Conservation (phyloP, 1,140 invertebrate genomes). For the Drosophila kanapiae region DNA sequence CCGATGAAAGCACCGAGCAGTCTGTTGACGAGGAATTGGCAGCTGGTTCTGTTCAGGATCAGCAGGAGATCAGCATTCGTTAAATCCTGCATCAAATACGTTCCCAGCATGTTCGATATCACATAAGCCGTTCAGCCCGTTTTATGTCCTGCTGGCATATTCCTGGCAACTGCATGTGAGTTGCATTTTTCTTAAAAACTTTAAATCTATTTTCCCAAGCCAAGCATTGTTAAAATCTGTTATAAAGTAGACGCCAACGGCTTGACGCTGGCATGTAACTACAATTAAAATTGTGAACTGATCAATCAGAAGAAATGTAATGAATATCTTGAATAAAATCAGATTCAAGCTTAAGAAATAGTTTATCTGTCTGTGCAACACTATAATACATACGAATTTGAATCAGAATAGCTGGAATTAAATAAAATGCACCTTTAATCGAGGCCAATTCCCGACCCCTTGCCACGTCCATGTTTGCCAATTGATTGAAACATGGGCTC, state of each 20-base stretch:
- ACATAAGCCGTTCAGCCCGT: background rate
- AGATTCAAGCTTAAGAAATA: background rate
- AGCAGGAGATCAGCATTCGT: background rate
- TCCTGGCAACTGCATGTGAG: constrained; percentile 16
- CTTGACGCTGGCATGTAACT: too few relatives aligned
- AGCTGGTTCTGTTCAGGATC: constrained; percentile 1
- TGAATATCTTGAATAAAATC: background rate
- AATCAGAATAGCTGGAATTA: background rate
- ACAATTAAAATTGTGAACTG: background rate
- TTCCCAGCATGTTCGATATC: background rate
- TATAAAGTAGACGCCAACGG: background rate
- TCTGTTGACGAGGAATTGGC: too few relatives aligned
- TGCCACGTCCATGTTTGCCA: background rate
- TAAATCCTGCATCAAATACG: background rate
- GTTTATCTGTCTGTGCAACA: too few relatives aligned
- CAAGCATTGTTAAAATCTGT: constrained; percentile 1
- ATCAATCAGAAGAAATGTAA: background rate
- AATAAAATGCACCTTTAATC: background rate
- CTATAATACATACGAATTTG: background rate
- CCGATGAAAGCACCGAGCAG: background rate
- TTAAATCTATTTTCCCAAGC: constrained; percentile 14
- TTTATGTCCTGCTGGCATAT: constrained; percentile 11
- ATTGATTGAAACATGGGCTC: constrained; percentile 31
- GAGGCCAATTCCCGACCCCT: background rate
- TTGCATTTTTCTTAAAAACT: background rate